Evolutionary conservation across 1,140 invertebrate genomes (phyloP).

Genomic region (Lucilia sericata): DNA sequence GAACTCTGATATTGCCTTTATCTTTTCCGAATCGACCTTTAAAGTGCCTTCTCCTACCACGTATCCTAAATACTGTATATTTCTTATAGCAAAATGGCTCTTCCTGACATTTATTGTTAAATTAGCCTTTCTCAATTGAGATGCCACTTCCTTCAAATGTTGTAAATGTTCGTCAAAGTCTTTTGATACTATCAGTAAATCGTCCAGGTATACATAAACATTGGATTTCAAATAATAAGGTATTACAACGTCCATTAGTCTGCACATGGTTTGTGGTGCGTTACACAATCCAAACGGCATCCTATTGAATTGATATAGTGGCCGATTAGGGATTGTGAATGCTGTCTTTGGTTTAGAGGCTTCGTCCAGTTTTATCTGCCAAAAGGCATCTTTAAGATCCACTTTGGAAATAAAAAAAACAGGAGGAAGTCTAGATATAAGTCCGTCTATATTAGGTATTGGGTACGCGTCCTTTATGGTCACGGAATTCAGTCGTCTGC

Average conservation of each 20-base stretch:
- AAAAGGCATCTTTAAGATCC: background rate
- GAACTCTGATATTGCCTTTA: background rate
- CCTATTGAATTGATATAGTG: background rate
- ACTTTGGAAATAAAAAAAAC: no score
- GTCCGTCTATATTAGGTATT: background rate
- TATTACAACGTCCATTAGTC: background rate
- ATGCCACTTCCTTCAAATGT: background rate
- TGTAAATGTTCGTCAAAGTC: background rate
- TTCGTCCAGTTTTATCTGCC: background rate
- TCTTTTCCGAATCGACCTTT: background rate
- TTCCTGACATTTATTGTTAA: background rate
- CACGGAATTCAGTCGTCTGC: no score
- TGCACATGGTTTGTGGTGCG: background rate
- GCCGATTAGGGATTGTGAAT: background rate
- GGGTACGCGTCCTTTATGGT: background rate
- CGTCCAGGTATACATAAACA: background rate
- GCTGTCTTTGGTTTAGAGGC: background rate
- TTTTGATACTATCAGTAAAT: constrained; percentile 2
- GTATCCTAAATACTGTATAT: constrained; percentile 9
- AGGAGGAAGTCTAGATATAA: background rate
- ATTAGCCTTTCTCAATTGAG: background rate
- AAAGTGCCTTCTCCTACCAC: background rate
- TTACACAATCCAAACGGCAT: background rate
- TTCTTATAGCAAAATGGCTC: background rate
- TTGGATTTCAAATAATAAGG: background rate